Base-by-base conservation (phyloP, 2,888 invertebrate species). In the Holacanthella duospinosa region DNA sequence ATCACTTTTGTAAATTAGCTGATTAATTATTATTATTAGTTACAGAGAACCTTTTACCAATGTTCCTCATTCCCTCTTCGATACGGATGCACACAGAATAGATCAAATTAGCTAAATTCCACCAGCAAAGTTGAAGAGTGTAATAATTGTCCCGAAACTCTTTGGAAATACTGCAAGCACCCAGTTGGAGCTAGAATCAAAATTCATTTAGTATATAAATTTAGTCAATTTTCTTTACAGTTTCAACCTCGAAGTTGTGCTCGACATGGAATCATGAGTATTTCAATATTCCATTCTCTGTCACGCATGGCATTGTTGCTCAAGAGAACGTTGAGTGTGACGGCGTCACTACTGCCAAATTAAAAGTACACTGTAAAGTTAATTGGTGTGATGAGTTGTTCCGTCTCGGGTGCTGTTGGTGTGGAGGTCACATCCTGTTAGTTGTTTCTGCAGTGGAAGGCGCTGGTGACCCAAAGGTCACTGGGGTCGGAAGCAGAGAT, bases 51-150 rank as follows among this genome's bases (percentile, higher is more conserved):
- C 44, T 66, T 64, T 71, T 71, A 55, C 71, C 72, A 48, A 87
- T 79, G 53, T 83, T 83, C 75, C 88, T 87, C 63, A 82, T 82
- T 48, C 82, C 91, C 67, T 86, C 82, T 76, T 92, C 92, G 75
- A 86, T 86, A 27, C 92, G 79, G 43, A 92, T 82, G 75, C 92
- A 92, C 69, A 89, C 85, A 68, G 89, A 87, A 76, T 93, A 93
- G 77, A 91, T 90, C 76, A 91, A 89, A 77, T 89, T 90, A 62
- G 89, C 89, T 26, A 92, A 81, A 74, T n/a, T n/a, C n/a, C n/a
- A n/a, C n/a, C n/a, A n/a, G n/a, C n/a, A n/a, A n/a, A n/a, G n/a
- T n/a, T n/a, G n/a, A n/a, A n/a, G n/a, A n/a, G n/a, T n/a, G n/a
- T n/a, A 83, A 83, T 9, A 92, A 82, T 66, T 86, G 85, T 0